Percentiles rank a stretch among this genome's conserved stretches.
Evolutionary conservation across 2,113 vertebrate genomes (phyloP).

Genomic region (Chaetops frenatus): DNA sequence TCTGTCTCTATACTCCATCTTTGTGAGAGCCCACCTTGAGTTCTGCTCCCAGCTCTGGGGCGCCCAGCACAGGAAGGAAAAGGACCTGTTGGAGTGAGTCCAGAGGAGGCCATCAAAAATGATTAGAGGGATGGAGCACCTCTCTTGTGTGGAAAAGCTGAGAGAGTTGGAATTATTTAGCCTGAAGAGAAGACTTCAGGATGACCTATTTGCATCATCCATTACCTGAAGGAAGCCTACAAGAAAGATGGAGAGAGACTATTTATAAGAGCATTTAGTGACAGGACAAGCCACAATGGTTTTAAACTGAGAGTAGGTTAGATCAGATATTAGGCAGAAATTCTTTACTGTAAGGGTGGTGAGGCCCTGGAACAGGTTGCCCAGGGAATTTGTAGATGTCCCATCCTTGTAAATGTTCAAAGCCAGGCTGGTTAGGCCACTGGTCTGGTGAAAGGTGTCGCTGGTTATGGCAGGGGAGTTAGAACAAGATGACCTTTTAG

Average conservation of each 20-base stretch:
- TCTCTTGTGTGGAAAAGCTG: background rate
- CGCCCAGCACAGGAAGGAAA: background rate
- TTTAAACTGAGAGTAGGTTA: background rate
- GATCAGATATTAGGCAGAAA: background rate
- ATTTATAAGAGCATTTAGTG: background rate
- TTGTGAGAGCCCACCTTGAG: background rate
- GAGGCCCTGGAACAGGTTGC: background rate
- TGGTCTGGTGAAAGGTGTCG: background rate
- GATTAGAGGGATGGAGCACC: background rate
- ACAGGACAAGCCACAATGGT: background rate
- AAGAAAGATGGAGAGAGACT: background rate
- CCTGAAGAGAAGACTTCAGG: background rate
- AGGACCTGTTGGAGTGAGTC: fast-evolving
- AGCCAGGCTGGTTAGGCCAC: background rate
- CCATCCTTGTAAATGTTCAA: background rate
- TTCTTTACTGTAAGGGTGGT: background rate
- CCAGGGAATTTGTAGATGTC: background rate
- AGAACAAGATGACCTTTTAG: background rate
- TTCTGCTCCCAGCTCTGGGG: background rate
- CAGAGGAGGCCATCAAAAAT: background rate
- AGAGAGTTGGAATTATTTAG: background rate
- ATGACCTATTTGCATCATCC: background rate
- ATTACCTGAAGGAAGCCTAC: background rate
- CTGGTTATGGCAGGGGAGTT: background rate
- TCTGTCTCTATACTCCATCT: background rate